These are phyloP conservation scores for Nasonovia ribisnigri DNA, from an alignment of 2,888 invertebrate species.

Conservation along the genomic window DNA sequence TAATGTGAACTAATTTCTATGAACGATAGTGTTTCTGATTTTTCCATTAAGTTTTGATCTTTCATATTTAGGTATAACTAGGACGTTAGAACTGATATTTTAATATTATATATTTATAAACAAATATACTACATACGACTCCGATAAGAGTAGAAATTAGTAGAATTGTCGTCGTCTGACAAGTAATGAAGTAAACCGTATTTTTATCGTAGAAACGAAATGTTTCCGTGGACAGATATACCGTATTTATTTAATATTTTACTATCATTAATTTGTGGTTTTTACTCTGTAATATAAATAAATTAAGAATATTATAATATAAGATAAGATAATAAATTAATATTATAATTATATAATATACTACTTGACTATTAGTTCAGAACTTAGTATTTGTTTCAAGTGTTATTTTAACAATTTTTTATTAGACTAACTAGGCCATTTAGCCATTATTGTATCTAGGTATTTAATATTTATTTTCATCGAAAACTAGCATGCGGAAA, in stretches of 20 bases:
- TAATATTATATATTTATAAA: not conserved
- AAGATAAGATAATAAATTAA: not conserved
- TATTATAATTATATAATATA: not conserved
- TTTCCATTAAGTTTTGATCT: not conserved
- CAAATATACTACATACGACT: too few species aligned
- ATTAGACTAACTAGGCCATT: not conserved
- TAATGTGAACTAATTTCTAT: not conserved
- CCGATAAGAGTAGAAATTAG: not conserved
- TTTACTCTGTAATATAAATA: not conserved
- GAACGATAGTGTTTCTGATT: not conserved
- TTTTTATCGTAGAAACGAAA: not conserved
- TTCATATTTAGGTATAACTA: not conserved
- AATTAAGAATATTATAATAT: not conserved
- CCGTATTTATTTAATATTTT: too few species aligned
- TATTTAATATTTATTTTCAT: not conserved
- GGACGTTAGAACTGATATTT: not conserved
- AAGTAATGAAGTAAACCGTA: not conserved
- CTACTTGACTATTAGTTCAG: not conserved
- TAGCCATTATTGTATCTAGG: not conserved
- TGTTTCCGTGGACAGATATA: not conserved
- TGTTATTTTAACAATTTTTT: not conserved
- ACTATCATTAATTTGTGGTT: not conserved
- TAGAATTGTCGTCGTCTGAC: not conserved
- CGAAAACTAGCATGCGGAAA: not conserved
- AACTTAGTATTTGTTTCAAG: not conserved